Base-by-base conservation (phyloP, 2,113 vertebrate genomes). In the Solea senegalensis region DNA sequence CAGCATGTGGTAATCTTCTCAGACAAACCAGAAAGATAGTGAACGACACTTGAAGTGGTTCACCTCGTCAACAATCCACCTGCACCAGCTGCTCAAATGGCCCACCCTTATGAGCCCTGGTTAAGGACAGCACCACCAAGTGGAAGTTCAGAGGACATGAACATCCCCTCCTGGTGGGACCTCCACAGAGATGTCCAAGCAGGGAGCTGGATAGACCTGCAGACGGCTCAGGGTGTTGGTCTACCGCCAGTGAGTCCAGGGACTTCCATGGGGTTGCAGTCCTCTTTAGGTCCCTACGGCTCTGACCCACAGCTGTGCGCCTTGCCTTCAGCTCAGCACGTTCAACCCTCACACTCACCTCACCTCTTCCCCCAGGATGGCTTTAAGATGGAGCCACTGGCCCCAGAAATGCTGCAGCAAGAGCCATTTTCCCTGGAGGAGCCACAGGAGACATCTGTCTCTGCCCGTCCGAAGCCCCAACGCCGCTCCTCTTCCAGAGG, bases 81-180 rank as follows among this genome's bases (percentile, higher is more conserved):
- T 70, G 75, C 65, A 70, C 45, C 46, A 66, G 69, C 75, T 58
- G 80, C 49, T 65, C 60, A 40, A 86, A 98, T 98, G 97, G 95
- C 96, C 43, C 96, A 98, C 78, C 96, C 95, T 1, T 98, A 98
- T 3, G 96, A 98, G 83, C 91, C 96, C 7, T 98, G 96, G 96
- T 89, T 97, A 86, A 91, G 96, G 56, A 94, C 97, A n/a, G 94
- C 96, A 12, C 94, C 94, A 45, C 86, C 95, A 45, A 91, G 94
- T 21, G 89, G 91, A 45, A 88, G 87, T 14, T 74, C 94, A 0
- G 97, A 98, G 5, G 97, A 97, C 4, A 93, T 95, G 83, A 93
- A 94, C 0, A 90, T 95, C 86, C 93, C 94, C 0, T 86, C 94
- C 15, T 98, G 97, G 97, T 98, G 97, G 97, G 96, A 98, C 67